Base-by-base conservation (phyloP, 1,140 invertebrate genomes). In the Sycophaga agraensis region DNA sequence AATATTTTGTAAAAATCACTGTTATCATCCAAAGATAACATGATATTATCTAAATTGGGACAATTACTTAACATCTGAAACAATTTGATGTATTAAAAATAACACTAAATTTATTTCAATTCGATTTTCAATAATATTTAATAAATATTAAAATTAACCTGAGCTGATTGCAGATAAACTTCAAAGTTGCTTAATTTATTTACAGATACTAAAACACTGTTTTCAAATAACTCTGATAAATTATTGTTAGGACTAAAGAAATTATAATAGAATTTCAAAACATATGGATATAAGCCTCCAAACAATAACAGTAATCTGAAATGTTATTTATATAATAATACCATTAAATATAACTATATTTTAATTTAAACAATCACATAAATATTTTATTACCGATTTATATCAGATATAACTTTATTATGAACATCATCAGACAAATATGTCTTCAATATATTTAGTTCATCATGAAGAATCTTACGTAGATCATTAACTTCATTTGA, bases 401-500 rank as follows among this genome's bases (percentile, higher is more conserved):
- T 48, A 34, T 45, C 35, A 17, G 31, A 31, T 7, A 59, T 22
- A 16, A 59, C 37, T 39, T 64, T 42, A 34, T 28, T 42, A n/a
- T 64, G 55, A 54, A 64, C 34, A 26, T 64, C 56, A 22, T 54
- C 56, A 14, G 49, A 21, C 40, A 64, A 24, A 34, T 19, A 50
- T 11, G 46, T 43, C 49, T 54, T 60, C 2, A 46, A 21, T 14
- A 40, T 24, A 53, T 60, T 55, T 21, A 67, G 58, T 58, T 66
- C 66, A 26, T 31, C 21, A 49, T 67, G 53, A 42, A 71, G 55
- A 43, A 34, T 60, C 1, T 63, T 35, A 9, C 57, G 28, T n/a
- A 67, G 31, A 16, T 57, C 14, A 22, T 39, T 42, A 8, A 74
- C 63, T 39, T 70, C 51, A 46, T 67, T 68, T 50, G 67, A 75